phyloP scores from a whole-genome alignment of 2,113 vertebrate genomes.

The Pycnonotus jocosus region DNA sequence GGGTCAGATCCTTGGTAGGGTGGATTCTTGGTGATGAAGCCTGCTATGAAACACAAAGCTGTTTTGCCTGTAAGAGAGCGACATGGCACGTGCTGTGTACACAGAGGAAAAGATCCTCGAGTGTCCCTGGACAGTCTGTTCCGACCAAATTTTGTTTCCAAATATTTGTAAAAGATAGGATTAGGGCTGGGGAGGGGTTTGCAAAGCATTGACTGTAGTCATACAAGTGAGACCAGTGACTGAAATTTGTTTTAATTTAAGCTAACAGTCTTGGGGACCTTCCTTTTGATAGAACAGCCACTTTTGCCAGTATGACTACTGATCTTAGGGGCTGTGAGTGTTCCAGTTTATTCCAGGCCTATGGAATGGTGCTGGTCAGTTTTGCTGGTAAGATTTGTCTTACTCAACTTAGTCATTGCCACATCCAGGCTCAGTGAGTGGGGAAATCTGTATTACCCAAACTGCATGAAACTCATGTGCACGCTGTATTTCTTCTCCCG shows the following conservation, averaged over 20 bases:
- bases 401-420: background rate
- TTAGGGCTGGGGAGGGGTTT: slow-evolving; percentile 8
- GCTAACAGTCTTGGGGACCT: slow-evolving; percentile 38
- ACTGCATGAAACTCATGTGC: background rate
- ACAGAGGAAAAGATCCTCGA: background rate
- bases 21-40: slow-evolving; percentile 29
- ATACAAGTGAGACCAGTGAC: slow-evolving; percentile 19
- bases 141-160: background rate
- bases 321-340: background rate
- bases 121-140: background rate
- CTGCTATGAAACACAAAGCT: slow-evolving; percentile 10
- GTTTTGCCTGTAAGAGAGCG: background rate
- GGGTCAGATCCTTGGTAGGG: slow-evolving; percentile 5
- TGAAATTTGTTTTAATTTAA: slow-evolving; percentile 41
- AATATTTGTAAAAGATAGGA: slow-evolving; percentile 14
- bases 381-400: slow-evolving; percentile 21
- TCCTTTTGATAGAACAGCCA: slow-evolving; percentile 33
- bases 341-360: slow-evolving; percentile 23
- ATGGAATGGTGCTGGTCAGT: slow-evolving; percentile 15
- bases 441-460: background rate
- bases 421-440: background rate
- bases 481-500: slow-evolving; percentile 13
- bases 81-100: background rate
- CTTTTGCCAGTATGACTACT: background rate
- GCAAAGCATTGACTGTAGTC: background rate